Conservation (phyloP, 2,888 invertebrate genomes). For the Crematogaster levior region DNA sequence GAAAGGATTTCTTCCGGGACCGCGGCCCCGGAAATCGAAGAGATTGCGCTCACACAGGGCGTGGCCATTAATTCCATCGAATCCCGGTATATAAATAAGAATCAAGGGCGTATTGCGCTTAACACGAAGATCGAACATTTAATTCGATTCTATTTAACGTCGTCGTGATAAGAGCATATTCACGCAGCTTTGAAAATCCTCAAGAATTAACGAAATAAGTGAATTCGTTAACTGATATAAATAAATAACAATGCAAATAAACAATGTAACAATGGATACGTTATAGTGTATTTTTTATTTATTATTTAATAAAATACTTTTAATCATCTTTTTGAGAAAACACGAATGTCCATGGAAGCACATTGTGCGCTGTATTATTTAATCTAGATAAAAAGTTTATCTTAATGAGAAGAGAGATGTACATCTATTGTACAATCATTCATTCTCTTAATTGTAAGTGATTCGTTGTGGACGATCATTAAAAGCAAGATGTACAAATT, state of each 20-base stretch:
- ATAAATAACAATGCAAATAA: neutral
- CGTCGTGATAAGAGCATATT: constrained; percentile 54
- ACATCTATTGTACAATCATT: neutral
- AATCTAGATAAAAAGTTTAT: neutral
- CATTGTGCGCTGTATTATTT: neutral
- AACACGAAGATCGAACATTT: constrained; percentile 51
- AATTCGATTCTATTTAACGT: constrained; percentile 25
- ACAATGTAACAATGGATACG: neutral
- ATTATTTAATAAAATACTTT: no score
- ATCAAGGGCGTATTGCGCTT: constrained; percentile 65
- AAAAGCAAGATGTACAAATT: constrained; percentile 4
- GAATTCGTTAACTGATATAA: neutral
- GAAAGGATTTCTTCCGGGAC: constrained; percentile 72
- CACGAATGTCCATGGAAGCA: neutral
- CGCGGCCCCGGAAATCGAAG: constrained; percentile 74
- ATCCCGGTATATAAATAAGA: constrained; percentile 72
- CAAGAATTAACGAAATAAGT: neutral
- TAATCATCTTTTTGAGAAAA: neutral
- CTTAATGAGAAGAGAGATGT: no score
- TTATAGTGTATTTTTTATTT: no score
- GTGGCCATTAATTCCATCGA: constrained; percentile 75
- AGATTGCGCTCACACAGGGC: constrained; percentile 67
- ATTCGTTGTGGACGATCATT: constrained; percentile 23
- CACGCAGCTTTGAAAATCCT: neutral
- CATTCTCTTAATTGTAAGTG: neutral